Conservation (phyloP, 2,113 vertebrate species). For the Lepidiolamprologus cunningtoni region DNA sequence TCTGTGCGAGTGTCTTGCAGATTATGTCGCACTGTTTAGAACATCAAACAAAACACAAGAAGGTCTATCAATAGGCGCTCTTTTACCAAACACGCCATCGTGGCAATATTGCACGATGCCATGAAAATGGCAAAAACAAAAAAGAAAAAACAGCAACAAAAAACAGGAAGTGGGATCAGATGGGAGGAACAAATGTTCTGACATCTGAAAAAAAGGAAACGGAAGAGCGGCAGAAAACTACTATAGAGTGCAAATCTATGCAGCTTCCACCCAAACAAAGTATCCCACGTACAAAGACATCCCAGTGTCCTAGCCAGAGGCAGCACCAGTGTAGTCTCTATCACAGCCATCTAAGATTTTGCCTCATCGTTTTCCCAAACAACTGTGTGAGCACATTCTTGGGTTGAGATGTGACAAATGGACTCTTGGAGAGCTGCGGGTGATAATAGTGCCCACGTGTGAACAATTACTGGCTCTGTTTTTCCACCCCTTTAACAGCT, state of each 20-base stretch:
- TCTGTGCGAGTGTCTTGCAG: slow-evolving; percentile 45
- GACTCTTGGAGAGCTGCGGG: background rate
- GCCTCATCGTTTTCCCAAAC: background rate
- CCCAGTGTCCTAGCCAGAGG: background rate
- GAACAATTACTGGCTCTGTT: slow-evolving; percentile 21
- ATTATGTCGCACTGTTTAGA: slow-evolving; percentile 57
- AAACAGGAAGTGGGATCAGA: slow-evolving; percentile 11
- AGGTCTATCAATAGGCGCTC: slow-evolving; percentile 48
- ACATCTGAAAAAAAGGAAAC: background rate
- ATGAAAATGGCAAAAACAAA: background rate
- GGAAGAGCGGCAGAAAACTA: background rate
- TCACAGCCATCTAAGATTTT: background rate
- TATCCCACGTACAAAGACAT: background rate
- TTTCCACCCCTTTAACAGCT: background rate
- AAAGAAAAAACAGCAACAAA: background rate
- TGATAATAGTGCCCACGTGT: slow-evolving; percentile 36
- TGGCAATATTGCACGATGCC: background rate
- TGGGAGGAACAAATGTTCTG: slow-evolving; percentile 13
- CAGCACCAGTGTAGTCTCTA: background rate
- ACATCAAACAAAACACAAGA: slow-evolving; percentile 58
- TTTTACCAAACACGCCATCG: slow-evolving; percentile 23
- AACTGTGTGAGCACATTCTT: background rate
- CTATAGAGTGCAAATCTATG: background rate
- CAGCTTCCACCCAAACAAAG: background rate
- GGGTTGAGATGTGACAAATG: background rate